These are phyloP conservation scores for Nannoperca obscura DNA, from an alignment of 2,797 vertebrate species.

Conservation along the genomic window DNA sequence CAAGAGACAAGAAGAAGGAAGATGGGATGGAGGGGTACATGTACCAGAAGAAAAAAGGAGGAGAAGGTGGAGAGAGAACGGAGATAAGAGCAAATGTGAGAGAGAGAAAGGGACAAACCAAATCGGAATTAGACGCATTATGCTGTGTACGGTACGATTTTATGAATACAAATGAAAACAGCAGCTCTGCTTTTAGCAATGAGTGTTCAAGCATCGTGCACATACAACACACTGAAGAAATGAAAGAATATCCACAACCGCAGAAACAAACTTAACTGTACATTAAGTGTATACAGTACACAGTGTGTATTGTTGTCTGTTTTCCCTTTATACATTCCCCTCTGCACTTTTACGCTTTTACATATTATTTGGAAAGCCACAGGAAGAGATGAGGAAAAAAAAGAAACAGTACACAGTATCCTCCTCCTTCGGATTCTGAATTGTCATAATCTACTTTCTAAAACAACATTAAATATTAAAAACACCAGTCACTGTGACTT, in stretches of 20 bases:
- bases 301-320: background rate
- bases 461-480: slow-evolving; percentile 6
- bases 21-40: background rate
- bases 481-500: slow-evolving; percentile 36
- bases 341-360: background rate
- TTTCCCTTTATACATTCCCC: background rate
- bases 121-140: background rate
- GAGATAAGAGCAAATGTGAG: background rate
- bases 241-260: too few species aligned
- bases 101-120: background rate
- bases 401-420: background rate
- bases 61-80: background rate
- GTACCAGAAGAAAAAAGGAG: background rate
- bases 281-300: background rate
- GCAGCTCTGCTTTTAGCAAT: background rate
- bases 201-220: slow-evolving; percentile 5
- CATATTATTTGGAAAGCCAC: background rate
- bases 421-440: background rate
- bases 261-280: too few species aligned
- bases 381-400: background rate
- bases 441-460: background rate
- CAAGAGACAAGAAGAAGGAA: background rate
- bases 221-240: background rate
- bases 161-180: background rate
- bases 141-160: background rate